Percentiles rank a stretch among this genome's conserved stretches.
Conservation (phyloP, 2,888 invertebrate species). For the Sminthurinus aureus region DNA sequence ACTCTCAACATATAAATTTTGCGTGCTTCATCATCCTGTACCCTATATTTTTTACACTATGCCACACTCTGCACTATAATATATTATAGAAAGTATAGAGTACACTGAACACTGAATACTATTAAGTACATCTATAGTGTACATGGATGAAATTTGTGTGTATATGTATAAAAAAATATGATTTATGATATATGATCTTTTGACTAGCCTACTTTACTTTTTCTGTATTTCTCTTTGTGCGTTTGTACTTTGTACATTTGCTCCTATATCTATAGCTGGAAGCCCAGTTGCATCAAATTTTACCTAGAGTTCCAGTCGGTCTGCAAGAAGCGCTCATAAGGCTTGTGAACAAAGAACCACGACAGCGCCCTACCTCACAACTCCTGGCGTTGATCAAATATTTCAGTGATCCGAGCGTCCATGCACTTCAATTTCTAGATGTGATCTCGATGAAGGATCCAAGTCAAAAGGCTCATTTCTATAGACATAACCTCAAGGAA, state of each 20-base stretch:
- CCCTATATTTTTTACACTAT: too few species aligned
- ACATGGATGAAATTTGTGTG: neutral
- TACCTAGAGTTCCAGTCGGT: constrained; percentile 81
- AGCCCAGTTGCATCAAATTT: constrained; percentile 77
- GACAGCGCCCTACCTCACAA: constrained; percentile 89
- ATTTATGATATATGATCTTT: neutral
- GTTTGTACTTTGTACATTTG: neutral
- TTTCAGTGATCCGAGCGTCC: constrained; percentile 90
- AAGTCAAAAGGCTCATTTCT: constrained; percentile 84
- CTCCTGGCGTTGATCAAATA: constrained; percentile 88
- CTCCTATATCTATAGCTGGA: constrained; percentile 73
- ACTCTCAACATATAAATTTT: too few species aligned
- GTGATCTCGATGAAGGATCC: constrained; percentile 92
- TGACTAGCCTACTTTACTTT: neutral
- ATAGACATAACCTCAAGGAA: constrained; percentile 84
- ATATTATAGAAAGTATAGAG: too few species aligned
- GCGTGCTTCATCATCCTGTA: too few species aligned
- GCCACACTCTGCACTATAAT: too few species aligned
- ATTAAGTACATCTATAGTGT: too few species aligned
- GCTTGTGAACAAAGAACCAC: constrained; percentile 82
- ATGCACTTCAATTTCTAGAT: constrained; percentile 91
- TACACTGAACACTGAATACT: too few species aligned
- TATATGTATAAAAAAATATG: neutral
- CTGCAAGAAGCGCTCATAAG: constrained; percentile 86
- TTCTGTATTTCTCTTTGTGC: neutral